phyloP scores from a whole-genome alignment of 2,888 invertebrate genomes.

The Caenorhabditis angaria region DNA sequence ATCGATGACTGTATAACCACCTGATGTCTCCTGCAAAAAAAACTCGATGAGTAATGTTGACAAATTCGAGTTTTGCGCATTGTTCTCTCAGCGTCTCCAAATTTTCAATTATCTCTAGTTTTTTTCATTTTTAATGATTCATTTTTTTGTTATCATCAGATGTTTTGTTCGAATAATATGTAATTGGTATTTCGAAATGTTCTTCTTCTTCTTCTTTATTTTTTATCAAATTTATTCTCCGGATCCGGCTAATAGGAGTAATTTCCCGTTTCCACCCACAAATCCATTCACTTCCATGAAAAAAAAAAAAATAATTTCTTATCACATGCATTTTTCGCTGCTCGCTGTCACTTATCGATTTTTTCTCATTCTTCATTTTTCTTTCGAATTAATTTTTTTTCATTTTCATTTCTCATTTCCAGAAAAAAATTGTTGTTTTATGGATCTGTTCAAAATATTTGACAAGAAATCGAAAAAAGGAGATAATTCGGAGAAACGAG shows the following conservation, averaged over 20 bases:
- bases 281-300: background rate
- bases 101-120: background rate
- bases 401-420: background rate
- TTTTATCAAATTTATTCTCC: too few relatives aligned
- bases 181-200: too few relatives aligned
- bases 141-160: background rate
- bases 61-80: constrained; percentile 4
- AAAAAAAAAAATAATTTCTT: background rate
- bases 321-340: background rate
- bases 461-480: constrained; percentile 24
- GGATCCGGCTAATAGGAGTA: background rate
- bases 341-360: constrained; percentile 1
- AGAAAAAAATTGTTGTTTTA: background rate
- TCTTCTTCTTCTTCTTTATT: too few relatives aligned
- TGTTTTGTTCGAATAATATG: too few relatives aligned
- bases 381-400: background rate
- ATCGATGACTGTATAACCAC: background rate
- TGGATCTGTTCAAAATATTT: constrained; percentile 34
- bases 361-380: background rate
- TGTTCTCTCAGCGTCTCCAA: background rate
- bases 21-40: background rate
- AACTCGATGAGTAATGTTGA: constrained; percentile 4
- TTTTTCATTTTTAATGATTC: background rate
- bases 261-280: background rate
- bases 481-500: constrained; percentile 17